Evolutionary conservation across 2,888 invertebrate genomes (phyloP), one percentile per base, ranked within the genome.

Genomic region (Galerucella nymphaeae): DNA sequence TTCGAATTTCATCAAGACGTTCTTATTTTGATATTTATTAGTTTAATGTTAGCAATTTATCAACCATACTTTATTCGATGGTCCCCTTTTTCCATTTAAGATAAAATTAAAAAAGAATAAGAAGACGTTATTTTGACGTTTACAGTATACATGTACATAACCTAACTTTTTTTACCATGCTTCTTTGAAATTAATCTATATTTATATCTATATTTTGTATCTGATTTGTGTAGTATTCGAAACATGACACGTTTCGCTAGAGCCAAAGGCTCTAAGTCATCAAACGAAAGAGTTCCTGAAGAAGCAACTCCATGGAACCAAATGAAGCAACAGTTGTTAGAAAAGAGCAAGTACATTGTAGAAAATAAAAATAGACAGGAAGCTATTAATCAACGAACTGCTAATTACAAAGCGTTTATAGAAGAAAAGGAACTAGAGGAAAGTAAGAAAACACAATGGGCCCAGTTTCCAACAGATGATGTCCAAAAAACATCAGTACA

Each of bases 231-330:
- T 13, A 2, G 10, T 23, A 30, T 6, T 30, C 30, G 30, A 38
- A 10, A 53, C 0, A 53, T 94, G 94, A 93, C 93, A 6, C 87
- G 94, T 78, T 94, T 91, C 88, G 92, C 94, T 38, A 88, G 94
- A 85, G 91, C 93, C 0, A 92, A 90, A 83, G 93, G 94, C 48
- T 93, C 93, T 0, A 94, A 93, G 85, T 87, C 93, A 6, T 93
- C 93, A 3, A 94, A 94, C 82, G 91, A 92, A 83, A 89, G 90
- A 77, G 81, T 90, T 14, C 91, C 92, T 1, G 91, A 92, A 82
- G 90, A 92, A 63, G 88, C 93, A 58, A 94, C 94, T 53, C 90
- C 93, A 82, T 94, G 94, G 94, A 88, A 89, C 73, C 89, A 91
- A 71, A 91, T 94, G 90, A 91, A 92, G 83, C 88, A 90, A 76